phyloP scores from a whole-genome alignment of 2,113 vertebrate species.

The Apteryx owenii region DNA sequence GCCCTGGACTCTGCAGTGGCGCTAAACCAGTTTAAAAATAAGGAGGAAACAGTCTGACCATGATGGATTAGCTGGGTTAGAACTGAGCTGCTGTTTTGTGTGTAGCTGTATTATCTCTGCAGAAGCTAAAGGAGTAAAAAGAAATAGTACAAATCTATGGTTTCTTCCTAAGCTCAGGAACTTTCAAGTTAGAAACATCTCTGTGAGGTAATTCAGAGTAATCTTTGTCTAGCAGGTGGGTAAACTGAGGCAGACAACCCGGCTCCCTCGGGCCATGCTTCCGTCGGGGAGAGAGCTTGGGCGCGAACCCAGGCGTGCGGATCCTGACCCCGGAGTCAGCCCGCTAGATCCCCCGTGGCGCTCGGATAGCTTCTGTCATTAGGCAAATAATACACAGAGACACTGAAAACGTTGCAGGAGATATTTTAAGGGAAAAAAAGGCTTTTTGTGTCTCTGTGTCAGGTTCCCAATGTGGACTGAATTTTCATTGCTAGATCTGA shows the following conservation, averaged over 20 bases:
- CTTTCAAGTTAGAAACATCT: background rate
- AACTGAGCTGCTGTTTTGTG: background rate
- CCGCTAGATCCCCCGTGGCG: background rate
- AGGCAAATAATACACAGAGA: background rate
- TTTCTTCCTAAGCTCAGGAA: background rate
- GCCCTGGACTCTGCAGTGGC: background rate
- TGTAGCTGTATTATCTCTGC: background rate
- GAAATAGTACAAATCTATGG: background rate
- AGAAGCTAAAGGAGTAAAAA: background rate
- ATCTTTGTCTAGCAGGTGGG: background rate
- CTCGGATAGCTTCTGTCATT: fast-evolving
- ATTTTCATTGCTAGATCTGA: background rate
- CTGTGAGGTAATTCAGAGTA: background rate
- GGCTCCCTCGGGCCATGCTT: fast-evolving
- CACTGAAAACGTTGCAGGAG: background rate
- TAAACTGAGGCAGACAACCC: constrained; percentile 15
- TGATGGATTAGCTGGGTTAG: background rate
- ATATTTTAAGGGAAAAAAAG: background rate
- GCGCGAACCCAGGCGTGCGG: background rate
- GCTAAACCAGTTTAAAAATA: background rate
- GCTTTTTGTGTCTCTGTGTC: background rate
- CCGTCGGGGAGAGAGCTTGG: fast-evolving
- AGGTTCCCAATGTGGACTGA: background rate
- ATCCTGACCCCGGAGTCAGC: background rate
- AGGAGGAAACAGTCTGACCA: background rate